Base-by-base conservation (phyloP, 1,140 invertebrate species). In the Druon quercuslanigerum region DNA sequence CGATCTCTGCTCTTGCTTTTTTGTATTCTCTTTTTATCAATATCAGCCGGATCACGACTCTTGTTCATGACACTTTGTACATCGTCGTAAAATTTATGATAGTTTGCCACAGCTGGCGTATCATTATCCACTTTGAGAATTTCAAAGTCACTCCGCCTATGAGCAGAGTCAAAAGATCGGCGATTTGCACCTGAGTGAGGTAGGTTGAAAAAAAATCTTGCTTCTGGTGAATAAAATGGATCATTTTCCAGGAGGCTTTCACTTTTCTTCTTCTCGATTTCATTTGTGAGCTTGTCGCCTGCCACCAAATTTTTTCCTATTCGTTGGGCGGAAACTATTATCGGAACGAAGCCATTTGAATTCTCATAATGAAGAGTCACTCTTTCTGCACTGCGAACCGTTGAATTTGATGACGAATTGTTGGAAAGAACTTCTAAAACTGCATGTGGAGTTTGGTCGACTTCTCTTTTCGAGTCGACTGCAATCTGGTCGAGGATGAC, bases 101-200 rank as follows among this genome's bases (percentile, higher is more conserved):
- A 92, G 82, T 89, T 89, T 12, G 89, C 89, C 2, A 92, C 78
- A 0, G 83, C 82, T 2, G 90, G 89, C 0, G 90, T 91, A 17
- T 88, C 81, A 51, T 90, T 90, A 12, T 77, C 87, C 20, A 92
- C 87, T 82, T 91, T 91, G 0, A 91, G 80, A 33, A 91, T 57
- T 71, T 92, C 91, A 72, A 92, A 90, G n/a, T 89, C 87, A 77
- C 86, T 88, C 50, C 82, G 84, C 5, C 76, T 77, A 7, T 81
- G 82, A 33, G 87, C 83, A 6, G 75, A 74, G 74, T 89, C 81
- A 74, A 88, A 91, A 0, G 85, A 89, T 60, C 90, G 78, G 0
- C 90, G 83, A 73, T 88, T 81, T 12, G 82, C 75, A 13, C 52
- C 72, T 17, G 84, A 51, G 46, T 78, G 77, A 14, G 84, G 82